Conservation (phyloP, 2,888 invertebrate genomes). For the Hybos culiciformis region DNA sequence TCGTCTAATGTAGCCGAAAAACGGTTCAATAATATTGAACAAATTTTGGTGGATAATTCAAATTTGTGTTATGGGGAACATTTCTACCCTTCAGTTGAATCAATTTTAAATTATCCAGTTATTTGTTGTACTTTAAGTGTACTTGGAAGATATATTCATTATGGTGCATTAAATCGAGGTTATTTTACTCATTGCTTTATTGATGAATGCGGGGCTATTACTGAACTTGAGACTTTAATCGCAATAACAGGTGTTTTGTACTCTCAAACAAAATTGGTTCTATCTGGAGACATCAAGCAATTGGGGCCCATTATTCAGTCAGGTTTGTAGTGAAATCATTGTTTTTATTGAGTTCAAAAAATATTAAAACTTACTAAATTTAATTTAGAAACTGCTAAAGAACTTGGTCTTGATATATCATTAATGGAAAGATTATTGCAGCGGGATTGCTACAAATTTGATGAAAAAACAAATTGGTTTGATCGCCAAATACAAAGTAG, state of each 20-base stretch:
- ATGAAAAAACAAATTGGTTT: constrained; percentile 15
- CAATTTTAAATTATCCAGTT: constrained; percentile 42
- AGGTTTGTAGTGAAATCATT: no score
- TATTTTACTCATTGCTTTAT: constrained; percentile 37
- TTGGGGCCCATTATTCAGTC: constrained; percentile 49
- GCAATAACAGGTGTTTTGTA: constrained; percentile 37
- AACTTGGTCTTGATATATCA: constrained; percentile 35
- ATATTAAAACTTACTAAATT: no score
- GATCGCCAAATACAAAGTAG: constrained; percentile 56
- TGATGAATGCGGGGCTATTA: constrained; percentile 63
- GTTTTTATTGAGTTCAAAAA: no score
- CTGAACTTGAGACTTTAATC: constrained; percentile 51
- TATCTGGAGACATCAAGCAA: constrained; percentile 63
- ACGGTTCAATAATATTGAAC: constrained; percentile 29
- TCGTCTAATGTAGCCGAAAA: constrained; percentile 31
- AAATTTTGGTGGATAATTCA: constrained; percentile 33
- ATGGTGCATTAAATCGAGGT: neutral
- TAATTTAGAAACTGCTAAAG: no score
- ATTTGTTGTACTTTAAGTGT: constrained; percentile 49
- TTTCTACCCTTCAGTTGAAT: constrained; percentile 35
- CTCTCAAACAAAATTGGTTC: constrained; percentile 39
- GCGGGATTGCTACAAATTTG: constrained; percentile 32
- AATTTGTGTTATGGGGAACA: constrained; percentile 29
- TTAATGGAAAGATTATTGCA: constrained; percentile 54
- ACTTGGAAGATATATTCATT: constrained; percentile 28